Evolutionary conservation across 2,888 invertebrate species (phyloP).

Genomic region (Lasioglossum pauxillum): DNA sequence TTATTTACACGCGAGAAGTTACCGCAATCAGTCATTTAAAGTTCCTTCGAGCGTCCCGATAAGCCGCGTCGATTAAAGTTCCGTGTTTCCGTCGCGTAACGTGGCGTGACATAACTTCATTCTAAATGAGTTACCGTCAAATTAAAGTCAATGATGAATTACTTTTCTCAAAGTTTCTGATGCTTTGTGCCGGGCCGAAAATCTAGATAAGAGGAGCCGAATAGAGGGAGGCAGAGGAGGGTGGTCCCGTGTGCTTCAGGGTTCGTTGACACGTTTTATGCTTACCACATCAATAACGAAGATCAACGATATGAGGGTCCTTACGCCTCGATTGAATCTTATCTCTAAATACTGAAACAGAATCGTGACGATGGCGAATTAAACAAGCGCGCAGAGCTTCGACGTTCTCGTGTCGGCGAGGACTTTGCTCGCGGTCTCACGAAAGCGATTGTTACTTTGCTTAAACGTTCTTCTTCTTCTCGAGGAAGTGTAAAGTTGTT

Average conservation of each 20-base stretch:
- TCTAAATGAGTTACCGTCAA: constrained; percentile 28
- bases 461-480: not conserved
- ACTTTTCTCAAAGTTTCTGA: constrained; percentile 12
- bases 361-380: constrained; percentile 61
- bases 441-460: not conserved
- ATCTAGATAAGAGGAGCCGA: not conserved
- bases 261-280: constrained; percentile 30
- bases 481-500: not conserved
- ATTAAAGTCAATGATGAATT: constrained; percentile 36
- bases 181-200: not conserved
- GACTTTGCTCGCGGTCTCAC: not conserved
- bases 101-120: constrained; percentile 35
- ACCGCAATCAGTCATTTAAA: constrained; percentile 7
- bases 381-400: not conserved
- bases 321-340: constrained; percentile 90
- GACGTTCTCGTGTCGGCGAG: not conserved
- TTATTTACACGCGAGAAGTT: constrained; percentile 35
- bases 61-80: constrained; percentile 39
- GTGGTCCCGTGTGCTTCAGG: not conserved
- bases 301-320: constrained; percentile 91
- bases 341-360: constrained; percentile 91
- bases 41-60: constrained; percentile 25
- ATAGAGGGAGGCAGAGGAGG: not conserved
- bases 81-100: constrained; percentile 23
- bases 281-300: constrained; percentile 93